Percentiles rank a stretch among this genome's conserved stretches.
Conservation (phyloP, 2,888 invertebrate species). For the Rugalucina vietnamica region DNA sequence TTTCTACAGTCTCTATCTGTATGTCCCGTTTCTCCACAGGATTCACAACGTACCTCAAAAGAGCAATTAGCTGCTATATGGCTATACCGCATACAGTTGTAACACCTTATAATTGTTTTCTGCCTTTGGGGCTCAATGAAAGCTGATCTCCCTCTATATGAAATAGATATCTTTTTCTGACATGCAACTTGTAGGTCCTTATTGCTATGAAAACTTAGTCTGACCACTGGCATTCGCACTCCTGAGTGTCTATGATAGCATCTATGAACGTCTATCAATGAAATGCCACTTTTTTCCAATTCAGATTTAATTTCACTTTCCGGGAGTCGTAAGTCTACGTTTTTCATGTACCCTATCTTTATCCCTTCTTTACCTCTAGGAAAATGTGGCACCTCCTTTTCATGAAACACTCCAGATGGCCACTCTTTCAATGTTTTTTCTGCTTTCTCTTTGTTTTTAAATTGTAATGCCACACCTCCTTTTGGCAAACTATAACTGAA, state of each 20-base stretch:
- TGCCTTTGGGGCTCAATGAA: neutral
- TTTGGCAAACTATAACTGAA: conserved; percentile 16
- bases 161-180: neutral
- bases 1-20: neutral
- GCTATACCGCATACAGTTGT: conserved; percentile 15
- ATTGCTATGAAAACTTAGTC: neutral
- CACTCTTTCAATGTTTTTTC: neutral
- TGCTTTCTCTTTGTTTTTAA: neutral
- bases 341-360: neutral
- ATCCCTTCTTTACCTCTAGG: neutral
- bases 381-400: neutral
- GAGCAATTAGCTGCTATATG: conserved; percentile 6
- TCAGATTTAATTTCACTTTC: conserved; percentile 2
- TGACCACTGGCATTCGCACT: conserved; percentile 18
- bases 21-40: conserved; percentile 1
- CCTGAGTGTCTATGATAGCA: conserved; percentile 19
- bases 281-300: neutral
- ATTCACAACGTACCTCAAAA: conserved; percentile 1
- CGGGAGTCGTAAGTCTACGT: neutral
- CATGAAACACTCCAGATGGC: neutral
- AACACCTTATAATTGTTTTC: conserved; percentile 16
- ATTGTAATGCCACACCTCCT: conserved; percentile 14
- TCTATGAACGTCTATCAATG: neutral
- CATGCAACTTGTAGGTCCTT: neutral
- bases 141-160: neutral